phyloP scores from a whole-genome alignment of 2,888 invertebrate species.

The Cheiracanthium punctorium region DNA sequence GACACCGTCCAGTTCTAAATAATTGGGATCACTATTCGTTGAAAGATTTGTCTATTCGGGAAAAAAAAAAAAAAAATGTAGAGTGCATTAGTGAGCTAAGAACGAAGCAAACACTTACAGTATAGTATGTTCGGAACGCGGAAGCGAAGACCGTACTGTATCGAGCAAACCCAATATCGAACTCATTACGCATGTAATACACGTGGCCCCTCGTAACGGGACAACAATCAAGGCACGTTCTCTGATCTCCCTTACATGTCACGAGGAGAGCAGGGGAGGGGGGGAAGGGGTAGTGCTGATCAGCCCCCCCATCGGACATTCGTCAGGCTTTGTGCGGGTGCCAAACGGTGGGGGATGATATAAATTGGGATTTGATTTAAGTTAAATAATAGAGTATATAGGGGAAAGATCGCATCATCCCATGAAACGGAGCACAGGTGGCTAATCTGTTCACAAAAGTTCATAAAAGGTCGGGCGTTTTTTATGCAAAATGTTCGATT shows the following conservation, averaged over 20 bases:
- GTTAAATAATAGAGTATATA: constrained; percentile 32
- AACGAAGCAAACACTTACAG: not conserved
- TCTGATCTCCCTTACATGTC: not conserved
- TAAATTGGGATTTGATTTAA: constrained; percentile 32
- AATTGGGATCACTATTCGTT: too few species aligned
- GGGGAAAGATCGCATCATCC: not conserved
- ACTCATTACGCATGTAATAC: constrained; percentile 64
- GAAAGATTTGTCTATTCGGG: too few species aligned
- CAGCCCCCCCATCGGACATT: constrained; percentile 35
- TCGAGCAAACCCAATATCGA: constrained; percentile 50
- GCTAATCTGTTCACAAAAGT: constrained; percentile 1
- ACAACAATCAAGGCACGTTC: constrained; percentile 22
- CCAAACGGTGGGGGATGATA: not conserved
- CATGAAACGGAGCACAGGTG: not conserved
- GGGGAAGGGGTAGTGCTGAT: too few species aligned
- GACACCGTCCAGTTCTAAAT: too few species aligned
- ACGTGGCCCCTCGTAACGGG: constrained; percentile 39
- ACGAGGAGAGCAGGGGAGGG: not conserved
- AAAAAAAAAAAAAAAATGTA: too few species aligned
- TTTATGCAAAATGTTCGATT: not conserved
- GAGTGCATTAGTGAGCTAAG: too few species aligned
- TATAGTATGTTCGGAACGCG: constrained; percentile 38
- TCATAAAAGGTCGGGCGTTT: not conserved
- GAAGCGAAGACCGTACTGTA: not conserved
- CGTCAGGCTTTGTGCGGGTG: constrained; percentile 40